These are phyloP conservation scores for Hyaena hyaena DNA, from an alignment of 2,113 vertebrate genomes.

Conservation along the genomic window DNA sequence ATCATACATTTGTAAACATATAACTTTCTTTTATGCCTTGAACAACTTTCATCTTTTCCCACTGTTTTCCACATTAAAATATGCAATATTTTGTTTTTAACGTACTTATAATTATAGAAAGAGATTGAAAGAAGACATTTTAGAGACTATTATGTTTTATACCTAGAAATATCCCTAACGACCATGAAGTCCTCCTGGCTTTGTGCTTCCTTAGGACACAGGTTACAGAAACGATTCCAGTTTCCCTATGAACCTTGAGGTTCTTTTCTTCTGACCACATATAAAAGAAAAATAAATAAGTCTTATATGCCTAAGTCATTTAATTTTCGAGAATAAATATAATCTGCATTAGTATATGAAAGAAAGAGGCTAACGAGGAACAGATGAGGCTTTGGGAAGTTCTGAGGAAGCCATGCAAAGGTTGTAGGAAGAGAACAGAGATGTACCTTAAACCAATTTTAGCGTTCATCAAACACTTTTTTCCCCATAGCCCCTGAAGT, in stretches of 20 bases:
- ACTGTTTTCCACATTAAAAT: background rate
- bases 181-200: too few species aligned
- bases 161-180: background rate
- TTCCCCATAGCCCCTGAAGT: background rate
- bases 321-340: background rate
- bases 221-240: background rate
- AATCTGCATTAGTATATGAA: background rate
- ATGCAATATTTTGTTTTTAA: background rate
- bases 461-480: background rate
- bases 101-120: background rate
- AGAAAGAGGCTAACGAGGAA: background rate
- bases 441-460: too few species aligned
- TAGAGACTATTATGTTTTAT: background rate
- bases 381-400: background rate
- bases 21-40: background rate
- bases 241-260: background rate
- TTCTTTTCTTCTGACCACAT: background rate
- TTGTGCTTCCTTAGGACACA: background rate
- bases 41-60: background rate
- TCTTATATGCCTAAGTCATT: background rate
- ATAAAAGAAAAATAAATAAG: background rate
- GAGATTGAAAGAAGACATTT: background rate
- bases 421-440: background rate
- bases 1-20: background rate
- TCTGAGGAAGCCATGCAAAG: background rate